Evolutionary conservation across 2,888 invertebrate genomes (phyloP), one percentile per base, ranked within the genome.

Genomic region (Nomada lathburiana): DNA sequence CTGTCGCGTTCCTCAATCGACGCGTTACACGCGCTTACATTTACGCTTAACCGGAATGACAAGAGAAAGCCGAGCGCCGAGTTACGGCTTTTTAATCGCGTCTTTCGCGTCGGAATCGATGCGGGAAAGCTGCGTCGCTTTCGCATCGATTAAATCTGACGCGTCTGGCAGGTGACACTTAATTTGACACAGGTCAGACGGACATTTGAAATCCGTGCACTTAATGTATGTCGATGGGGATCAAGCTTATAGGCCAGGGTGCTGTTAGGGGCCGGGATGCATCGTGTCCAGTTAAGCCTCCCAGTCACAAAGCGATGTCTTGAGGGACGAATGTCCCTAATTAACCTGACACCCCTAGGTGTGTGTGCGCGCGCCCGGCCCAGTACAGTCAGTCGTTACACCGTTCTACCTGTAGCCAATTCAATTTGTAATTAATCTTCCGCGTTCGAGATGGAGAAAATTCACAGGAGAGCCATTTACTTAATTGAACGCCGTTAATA

Each of bases 301-400:
- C 87, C 90, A 91, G 92, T 92, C 92, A 89, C 92, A 91, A 89
- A 89, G 90, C 91, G 86, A 91, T 90, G 92, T 92, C 92, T 92
- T 92, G 89, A 88, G 90, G 89, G 90, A 90, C 90, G 89, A 91
- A 92, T 90, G 92, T 89, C 90, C 90, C 90, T 92, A 91, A 90
- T 90, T 90, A 90, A 90, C 87, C 88, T 82, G 83, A 83, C 82
- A 83, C 83, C 82, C 82, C 64, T 73, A 36, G 65, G 29, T 68
- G 65, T 77, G 11, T 59, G 55, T 50, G 69, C 69, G 80, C 26
- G 20, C 60, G 57, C 44, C 73, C 71, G 44, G 65, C 50, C 63
- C 70, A 73, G 42, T 57, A 47, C 57, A 53, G 44, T 26, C 60
- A 69, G 67, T 64, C 67, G 70, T 74, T 78, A 53, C 57, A 75